phyloP scores from a whole-genome alignment of 2,797 vertebrate species.

The Erethizon dorsatum region DNA sequence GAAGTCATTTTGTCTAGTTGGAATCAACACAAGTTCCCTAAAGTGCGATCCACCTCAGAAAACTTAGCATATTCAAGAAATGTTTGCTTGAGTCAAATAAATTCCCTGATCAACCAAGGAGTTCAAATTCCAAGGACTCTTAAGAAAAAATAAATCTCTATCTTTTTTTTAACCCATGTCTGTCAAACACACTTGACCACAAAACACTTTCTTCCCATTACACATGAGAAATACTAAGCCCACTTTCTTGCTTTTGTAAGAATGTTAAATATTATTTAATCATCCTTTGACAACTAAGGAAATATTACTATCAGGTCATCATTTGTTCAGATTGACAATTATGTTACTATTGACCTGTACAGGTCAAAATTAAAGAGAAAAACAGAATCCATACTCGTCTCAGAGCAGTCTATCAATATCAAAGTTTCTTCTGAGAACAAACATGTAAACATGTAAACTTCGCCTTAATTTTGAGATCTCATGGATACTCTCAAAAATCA shows the following conservation, averaged over 20 bases:
- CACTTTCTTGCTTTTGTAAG: constrained; percentile 15
- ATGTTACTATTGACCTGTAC: not conserved
- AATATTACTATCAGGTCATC: not conserved
- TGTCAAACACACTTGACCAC: constrained; percentile 35
- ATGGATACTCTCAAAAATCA: not conserved
- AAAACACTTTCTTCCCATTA: constrained; percentile 4
- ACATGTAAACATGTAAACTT: not conserved
- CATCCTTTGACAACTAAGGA: constrained; percentile 9
- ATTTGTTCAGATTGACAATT: not conserved
- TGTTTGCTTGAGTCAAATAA: not conserved
- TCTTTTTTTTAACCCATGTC: constrained; percentile 47
- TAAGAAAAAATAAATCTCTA: constrained; percentile 46
- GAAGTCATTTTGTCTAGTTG: constrained; percentile 18
- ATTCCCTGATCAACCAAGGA: not conserved
- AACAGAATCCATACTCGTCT: not conserved
- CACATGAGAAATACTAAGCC: not conserved
- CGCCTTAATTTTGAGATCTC: constrained; percentile 8
- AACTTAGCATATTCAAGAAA: constrained; percentile 17
- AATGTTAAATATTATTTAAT: constrained; percentile 13
- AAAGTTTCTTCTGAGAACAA: constrained; percentile 40
- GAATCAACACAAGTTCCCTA: not conserved
- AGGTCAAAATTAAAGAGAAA: constrained; percentile 17
- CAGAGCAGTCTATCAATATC: not conserved
- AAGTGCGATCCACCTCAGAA: not conserved
- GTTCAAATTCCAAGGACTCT: constrained; percentile 13